Conservation (phyloP, 2,888 invertebrate genomes). For the Neoaliturus tenellus region DNA sequence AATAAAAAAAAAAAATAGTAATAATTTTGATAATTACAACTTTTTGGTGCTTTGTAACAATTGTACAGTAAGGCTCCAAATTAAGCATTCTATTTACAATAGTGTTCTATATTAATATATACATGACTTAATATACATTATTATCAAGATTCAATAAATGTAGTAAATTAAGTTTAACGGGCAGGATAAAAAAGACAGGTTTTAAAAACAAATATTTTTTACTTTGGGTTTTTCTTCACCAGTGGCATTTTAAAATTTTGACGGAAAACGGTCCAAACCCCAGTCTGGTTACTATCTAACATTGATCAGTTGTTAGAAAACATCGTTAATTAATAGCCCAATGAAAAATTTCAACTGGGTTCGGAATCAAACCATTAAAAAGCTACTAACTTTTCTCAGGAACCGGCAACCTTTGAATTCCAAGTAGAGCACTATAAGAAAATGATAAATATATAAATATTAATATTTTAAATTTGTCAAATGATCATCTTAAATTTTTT, state of each 20-base stretch:
- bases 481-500: too few relatives aligned
- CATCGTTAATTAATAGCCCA: too few relatives aligned
- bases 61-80: conserved; percentile 3
- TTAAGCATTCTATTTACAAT: conserved; percentile 7
- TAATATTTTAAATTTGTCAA: too few relatives aligned
- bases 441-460: too few relatives aligned
- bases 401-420: too few relatives aligned
- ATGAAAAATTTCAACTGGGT: too few relatives aligned
- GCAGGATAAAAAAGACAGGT: background rate
- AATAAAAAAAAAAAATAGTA: background rate
- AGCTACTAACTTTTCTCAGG: too few relatives aligned
- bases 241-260: background rate
- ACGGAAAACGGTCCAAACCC: background rate
- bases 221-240: too few relatives aligned
- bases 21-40: background rate
- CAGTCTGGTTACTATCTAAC: background rate
- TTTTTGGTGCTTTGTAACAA: conserved; percentile 20
- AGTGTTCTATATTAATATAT: background rate
- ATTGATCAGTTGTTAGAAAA: background rate
- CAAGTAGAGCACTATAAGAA: too few relatives aligned
- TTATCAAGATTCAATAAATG: background rate
- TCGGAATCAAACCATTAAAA: too few relatives aligned
- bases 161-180: background rate
- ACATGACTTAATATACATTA: background rate
- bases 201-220: background rate